A percentile compares a stretch with the other conserved stretches of the same genome.
Conservation (phyloP, 1,140 invertebrate genomes). For the Sycophila sp. region DNA sequence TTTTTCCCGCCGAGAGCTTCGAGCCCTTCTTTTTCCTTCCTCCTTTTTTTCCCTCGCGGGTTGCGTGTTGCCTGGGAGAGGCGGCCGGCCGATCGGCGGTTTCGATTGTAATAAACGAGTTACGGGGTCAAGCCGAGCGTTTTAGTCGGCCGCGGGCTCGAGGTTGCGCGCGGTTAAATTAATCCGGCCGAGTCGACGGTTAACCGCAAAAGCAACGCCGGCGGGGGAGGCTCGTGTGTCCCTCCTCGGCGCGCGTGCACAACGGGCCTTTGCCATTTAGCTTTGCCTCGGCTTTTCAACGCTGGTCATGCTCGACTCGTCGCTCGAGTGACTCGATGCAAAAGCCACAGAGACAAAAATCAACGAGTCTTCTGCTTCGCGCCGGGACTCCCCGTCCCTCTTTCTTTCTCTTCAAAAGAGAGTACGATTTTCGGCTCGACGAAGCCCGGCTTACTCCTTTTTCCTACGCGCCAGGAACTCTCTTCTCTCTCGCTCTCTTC, state of each 20-base stretch:
- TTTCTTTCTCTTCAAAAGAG: background rate
- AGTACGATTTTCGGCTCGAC: conserved; percentile 28
- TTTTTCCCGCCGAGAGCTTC: too few relatives aligned
- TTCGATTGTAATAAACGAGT: conserved; percentile 27
- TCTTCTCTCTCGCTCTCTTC: too few relatives aligned
- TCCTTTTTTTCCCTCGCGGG: too few relatives aligned
- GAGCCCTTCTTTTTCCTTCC: too few relatives aligned
- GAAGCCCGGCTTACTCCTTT: background rate
- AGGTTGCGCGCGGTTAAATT: conserved; percentile 38
- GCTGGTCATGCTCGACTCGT: background rate
- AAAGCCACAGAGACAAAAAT: conserved; percentile 18
- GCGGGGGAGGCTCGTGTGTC: background rate
- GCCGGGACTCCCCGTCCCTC: background rate
- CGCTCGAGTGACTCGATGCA: conserved; percentile 19
- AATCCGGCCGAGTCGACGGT: conserved; percentile 29
- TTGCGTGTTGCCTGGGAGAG: background rate
- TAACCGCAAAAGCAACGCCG: conserved; percentile 40
- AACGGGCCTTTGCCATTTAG: conserved; percentile 21
- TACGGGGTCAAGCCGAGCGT: background rate
- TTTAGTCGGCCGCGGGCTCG: background rate
- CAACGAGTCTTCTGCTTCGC: conserved; percentile 32
- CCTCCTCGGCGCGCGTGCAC: background rate
- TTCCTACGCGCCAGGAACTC: background rate
- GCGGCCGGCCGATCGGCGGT: background rate
- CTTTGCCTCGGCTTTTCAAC: background rate